Conservation (phyloP, 2,113 vertebrate genomes). For the Dromas ardeola region DNA sequence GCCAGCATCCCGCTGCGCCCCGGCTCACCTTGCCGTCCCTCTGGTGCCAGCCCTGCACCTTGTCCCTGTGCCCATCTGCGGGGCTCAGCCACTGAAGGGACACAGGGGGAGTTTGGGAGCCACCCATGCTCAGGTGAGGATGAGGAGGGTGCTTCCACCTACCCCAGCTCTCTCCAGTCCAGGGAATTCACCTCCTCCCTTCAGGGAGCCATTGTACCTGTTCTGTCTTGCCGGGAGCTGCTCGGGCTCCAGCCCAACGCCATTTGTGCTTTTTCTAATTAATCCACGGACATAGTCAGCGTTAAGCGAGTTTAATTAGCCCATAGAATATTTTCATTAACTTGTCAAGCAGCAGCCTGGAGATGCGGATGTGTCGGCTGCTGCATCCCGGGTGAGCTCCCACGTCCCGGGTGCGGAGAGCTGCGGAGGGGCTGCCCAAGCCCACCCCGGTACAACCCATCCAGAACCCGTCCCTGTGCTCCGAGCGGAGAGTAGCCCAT, state of each 20-base stretch:
- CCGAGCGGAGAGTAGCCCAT: fast-evolving
- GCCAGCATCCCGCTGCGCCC: not conserved
- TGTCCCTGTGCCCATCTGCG: not conserved
- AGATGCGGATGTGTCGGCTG: not conserved
- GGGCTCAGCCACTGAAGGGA: not conserved
- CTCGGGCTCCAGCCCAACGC: not conserved
- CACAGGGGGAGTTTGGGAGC: fast-evolving
- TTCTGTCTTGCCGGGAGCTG: not conserved
- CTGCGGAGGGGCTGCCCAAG: not conserved
- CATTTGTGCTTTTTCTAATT: not conserved
- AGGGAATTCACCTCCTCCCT: not conserved
- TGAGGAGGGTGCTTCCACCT: not conserved
- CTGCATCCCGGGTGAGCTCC: not conserved
- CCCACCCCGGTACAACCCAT: not conserved
- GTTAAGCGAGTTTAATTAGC: not conserved
- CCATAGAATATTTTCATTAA: fast-evolving
- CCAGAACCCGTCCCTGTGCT: fast-evolving
- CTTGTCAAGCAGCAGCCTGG: not conserved
- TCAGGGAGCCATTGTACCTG: fast-evolving
- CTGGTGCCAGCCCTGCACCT: not conserved
- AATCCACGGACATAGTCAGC: fast-evolving
- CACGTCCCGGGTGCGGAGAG: fast-evolving
- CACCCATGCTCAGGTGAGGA: fast-evolving
- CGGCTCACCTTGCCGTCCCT: not conserved
- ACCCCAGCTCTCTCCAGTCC: not conserved